Evolutionary conservation across 1,140 invertebrate species (phyloP).

Genomic region (Drosophila kanapiae): DNA sequence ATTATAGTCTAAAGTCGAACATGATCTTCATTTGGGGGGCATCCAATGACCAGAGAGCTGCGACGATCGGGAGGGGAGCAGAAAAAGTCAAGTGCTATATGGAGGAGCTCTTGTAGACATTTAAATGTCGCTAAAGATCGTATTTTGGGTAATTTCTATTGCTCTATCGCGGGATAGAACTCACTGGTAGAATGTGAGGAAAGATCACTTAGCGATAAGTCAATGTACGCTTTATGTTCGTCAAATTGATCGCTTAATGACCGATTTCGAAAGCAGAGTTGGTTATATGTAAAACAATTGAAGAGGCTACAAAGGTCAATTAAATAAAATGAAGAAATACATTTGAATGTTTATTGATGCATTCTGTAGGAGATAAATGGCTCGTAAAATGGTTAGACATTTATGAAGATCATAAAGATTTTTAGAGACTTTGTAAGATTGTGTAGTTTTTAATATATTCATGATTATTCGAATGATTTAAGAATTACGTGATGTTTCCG

Average conservation of each 20-base stretch:
- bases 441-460: background rate
- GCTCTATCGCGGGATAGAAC: background rate
- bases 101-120: background rate
- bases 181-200: background rate
- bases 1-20: slow-evolving; percentile 20
- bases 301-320: slow-evolving; percentile 11
- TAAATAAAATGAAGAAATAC: slow-evolving; percentile 26
- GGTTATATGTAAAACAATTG: slow-evolving; percentile 2
- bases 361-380: slow-evolving; percentile 13
- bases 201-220: slow-evolving; percentile 12
- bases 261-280: slow-evolving; percentile 13
- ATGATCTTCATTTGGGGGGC: slow-evolving; percentile 20
- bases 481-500: background rate
- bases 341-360: slow-evolving; percentile 4
- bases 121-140: slow-evolving; percentile 3
- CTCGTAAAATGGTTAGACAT: slow-evolving; percentile 5
- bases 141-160: background rate
- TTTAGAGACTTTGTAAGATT: background rate
- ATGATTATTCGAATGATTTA: background rate
- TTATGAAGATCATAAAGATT: slow-evolving; percentile 6
- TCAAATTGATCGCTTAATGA: slow-evolving; percentile 30
- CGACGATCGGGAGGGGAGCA: no score
- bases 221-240: slow-evolving; percentile 22
- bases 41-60: background rate
- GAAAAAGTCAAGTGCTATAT: slow-evolving; percentile 28